These are phyloP conservation scores for Oegoconia quadripuncta DNA, from an alignment of 2,888 invertebrate species.

Conservation along the genomic window DNA sequence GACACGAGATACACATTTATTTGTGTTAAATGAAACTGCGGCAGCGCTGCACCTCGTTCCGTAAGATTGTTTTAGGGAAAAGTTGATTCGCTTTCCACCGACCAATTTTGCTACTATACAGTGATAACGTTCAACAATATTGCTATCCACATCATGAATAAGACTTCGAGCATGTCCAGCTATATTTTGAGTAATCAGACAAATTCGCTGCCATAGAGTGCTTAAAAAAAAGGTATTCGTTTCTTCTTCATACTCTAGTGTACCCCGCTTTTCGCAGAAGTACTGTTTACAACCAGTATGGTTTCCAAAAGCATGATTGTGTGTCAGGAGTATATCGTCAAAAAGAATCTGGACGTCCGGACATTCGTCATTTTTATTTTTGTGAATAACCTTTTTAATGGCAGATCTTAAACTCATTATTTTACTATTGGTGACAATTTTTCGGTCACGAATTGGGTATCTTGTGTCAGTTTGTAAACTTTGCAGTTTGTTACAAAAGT, in stretches of 20 bases:
- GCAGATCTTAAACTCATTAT: conserved; percentile 3
- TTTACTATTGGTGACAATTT: background rate
- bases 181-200: background rate
- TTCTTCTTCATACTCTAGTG: background rate
- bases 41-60: conserved; percentile 4
- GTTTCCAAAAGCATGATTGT: background rate
- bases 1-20: background rate
- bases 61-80: conserved; percentile 1
- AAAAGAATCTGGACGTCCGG: background rate
- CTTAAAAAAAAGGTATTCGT: background rate
- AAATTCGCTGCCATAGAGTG: conserved; percentile 2
- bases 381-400: conserved; percentile 1
- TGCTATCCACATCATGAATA: conserved; percentile 4
- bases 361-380: conserved; percentile 4
- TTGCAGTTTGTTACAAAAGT: conserved; percentile 14
- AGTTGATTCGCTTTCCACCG: conserved; percentile 12
- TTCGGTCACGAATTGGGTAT: conserved; percentile 5
- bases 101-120: conserved; percentile 12
- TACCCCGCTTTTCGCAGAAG: background rate
- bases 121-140: conserved; percentile 5
- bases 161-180: background rate
- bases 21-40: conserved; percentile 5
- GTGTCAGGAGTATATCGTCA: background rate
- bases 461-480: conserved; percentile 8
- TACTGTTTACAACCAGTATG: background rate